phyloP scores from a whole-genome alignment of 2,797 vertebrate species.

The Lagodon rhomboides region DNA sequence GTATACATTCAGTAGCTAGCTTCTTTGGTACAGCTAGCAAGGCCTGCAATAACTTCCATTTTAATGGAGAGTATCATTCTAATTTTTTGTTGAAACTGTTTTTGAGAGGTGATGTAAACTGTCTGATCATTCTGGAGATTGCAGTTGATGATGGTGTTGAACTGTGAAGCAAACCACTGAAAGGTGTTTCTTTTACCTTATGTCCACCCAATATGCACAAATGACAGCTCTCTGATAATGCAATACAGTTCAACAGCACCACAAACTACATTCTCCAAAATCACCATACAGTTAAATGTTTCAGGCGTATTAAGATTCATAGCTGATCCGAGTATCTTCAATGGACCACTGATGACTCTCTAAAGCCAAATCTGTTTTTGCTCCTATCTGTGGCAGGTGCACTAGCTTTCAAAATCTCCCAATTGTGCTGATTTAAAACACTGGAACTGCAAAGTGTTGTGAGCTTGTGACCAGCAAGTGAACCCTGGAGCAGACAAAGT shows the following conservation, averaged over 20 bases:
- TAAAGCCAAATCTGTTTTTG: constrained; percentile 11
- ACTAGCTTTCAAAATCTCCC: constrained; percentile 4
- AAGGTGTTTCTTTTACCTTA: not conserved
- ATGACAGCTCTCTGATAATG: not conserved
- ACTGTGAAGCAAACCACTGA: not conserved
- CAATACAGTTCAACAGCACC: not conserved
- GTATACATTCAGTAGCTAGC: not conserved
- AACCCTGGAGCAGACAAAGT: constrained; percentile 32
- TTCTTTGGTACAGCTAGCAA: not conserved
- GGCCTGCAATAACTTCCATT: not conserved
- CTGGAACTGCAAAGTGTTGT: constrained; percentile 9
- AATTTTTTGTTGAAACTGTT: not conserved
- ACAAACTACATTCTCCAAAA: not conserved
- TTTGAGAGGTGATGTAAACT: not conserved
- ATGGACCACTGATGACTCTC: constrained; percentile 16
- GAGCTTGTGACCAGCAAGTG: constrained; percentile 30
- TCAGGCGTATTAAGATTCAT: not conserved
- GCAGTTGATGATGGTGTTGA: not conserved
- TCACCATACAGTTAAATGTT: not conserved
- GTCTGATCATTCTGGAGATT: not conserved
- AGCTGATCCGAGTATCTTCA: constrained; percentile 2
- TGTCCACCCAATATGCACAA: not conserved
- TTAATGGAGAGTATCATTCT: not conserved
- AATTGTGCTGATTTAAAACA: constrained; percentile 23
- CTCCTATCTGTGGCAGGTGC: not conserved